phyloP scores from a whole-genome alignment of 2,888 invertebrate genomes.

The Rotaria sp. region DNA sequence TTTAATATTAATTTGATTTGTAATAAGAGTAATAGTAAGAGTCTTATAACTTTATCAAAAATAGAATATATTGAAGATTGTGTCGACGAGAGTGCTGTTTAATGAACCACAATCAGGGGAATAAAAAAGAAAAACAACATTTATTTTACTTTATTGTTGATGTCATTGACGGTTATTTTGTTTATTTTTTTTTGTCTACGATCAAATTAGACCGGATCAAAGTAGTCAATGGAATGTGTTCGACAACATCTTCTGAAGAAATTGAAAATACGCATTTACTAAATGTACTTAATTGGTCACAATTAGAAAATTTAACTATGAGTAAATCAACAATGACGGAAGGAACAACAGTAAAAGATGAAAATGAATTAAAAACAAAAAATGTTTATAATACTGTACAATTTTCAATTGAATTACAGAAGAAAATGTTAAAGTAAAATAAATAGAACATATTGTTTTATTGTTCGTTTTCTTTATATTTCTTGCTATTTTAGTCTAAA shows the following conservation, averaged over 20 bases:
- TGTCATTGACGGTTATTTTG: too few species aligned
- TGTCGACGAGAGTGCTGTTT: neutral
- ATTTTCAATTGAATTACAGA: slow-evolving; percentile 2
- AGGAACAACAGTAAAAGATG: neutral
- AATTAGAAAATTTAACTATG: neutral
- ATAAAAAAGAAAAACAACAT: neutral
- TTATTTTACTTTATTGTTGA: too few species aligned
- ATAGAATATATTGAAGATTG: neutral
- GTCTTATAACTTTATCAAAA: neutral
- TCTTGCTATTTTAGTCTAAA: neutral
- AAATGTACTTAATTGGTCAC: slow-evolving; percentile 13
- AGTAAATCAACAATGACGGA: neutral
- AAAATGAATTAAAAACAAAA: neutral
- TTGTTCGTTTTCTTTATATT: neutral
- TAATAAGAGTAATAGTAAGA: neutral
- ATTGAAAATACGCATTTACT: neutral
- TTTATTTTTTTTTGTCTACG: neutral
- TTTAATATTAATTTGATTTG: neutral
- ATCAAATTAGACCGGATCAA: neutral
- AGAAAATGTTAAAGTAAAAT: slow-evolving; percentile 3
- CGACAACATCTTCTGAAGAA: neutral
- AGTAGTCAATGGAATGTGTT: slow-evolving; percentile 15
- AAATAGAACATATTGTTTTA: neutral
- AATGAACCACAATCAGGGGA: neutral
- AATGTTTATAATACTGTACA: neutral